phyloP scores from a whole-genome alignment of 2,113 vertebrate genomes.

The Psephotus haematonotus region DNA sequence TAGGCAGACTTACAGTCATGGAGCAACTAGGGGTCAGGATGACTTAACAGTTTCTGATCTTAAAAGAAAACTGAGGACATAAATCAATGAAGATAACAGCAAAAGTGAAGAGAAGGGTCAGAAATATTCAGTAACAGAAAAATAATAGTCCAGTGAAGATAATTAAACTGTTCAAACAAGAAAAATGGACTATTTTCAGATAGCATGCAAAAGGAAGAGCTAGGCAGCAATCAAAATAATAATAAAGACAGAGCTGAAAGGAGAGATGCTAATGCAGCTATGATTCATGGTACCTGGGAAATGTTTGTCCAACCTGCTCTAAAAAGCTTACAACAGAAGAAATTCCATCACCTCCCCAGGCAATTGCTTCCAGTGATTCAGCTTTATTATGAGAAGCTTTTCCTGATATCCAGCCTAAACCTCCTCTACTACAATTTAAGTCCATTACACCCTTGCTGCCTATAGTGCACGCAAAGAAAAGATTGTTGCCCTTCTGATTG shows the following conservation, averaged over 20 bases:
- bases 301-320: slow-evolving; percentile 9
- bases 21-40: neutral
- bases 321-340: slow-evolving; percentile 29
- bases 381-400: slow-evolving; percentile 20
- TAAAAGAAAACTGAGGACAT: neutral
- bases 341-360: slow-evolving; percentile 10
- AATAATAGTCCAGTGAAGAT: neutral
- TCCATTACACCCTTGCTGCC: slow-evolving; percentile 20
- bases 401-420: neutral
- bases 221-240: neutral
- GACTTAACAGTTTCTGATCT: neutral
- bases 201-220: neutral
- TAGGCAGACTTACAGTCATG: neutral
- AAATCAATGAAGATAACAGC: neutral
- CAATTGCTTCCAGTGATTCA: slow-evolving; percentile 8
- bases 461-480: neutral
- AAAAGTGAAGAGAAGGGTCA: neutral
- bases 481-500: slow-evolving; percentile 13
- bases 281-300: neutral
- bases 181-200: neutral
- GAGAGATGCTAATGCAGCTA: neutral
- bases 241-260: neutral
- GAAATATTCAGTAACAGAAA: slow-evolving; percentile 19
- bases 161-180: neutral
- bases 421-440: neutral